Evolutionary conservation across 2,888 invertebrate genomes (phyloP).

Genomic region (Entomobrya multifasciata): DNA sequence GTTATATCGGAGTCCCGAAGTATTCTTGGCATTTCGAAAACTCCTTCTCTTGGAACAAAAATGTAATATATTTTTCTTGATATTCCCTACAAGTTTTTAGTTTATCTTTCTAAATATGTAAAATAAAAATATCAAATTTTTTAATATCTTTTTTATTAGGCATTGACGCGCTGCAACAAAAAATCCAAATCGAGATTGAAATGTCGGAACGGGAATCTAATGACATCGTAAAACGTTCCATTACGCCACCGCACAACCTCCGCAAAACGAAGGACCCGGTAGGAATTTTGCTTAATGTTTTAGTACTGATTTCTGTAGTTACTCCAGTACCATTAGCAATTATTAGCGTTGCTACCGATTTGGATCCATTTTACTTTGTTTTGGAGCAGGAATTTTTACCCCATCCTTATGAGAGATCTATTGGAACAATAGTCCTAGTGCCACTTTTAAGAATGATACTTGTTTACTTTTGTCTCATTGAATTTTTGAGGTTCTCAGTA

Average conservation of each 20-base stretch:
- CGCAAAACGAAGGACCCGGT: not conserved
- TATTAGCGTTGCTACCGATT: not conserved
- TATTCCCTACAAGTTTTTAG: too few relatives aligned
- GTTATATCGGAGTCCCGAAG: too few relatives aligned
- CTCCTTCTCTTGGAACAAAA: too few relatives aligned
- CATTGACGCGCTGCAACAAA: too few relatives aligned
- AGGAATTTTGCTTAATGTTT: not conserved
- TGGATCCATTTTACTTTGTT: conserved; percentile 9
- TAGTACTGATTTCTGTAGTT: not conserved
- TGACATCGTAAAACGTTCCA: too few relatives aligned
- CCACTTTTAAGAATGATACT: not conserved
- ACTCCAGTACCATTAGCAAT: not conserved
- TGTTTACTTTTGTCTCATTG: not conserved
- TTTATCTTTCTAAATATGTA: too few relatives aligned
- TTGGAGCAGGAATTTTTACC: not conserved
- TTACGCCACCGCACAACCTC: not conserved
- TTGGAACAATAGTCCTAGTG: not conserved
- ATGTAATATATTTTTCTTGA: too few relatives aligned
- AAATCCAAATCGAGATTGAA: too few relatives aligned
- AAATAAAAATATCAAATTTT: too few relatives aligned
- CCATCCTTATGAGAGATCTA: not conserved
- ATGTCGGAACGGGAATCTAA: too few relatives aligned
- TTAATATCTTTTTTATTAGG: too few relatives aligned
- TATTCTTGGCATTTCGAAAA: too few relatives aligned
- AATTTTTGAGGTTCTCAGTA: not conserved